phyloP scores from a whole-genome alignment of 2,113 vertebrate genomes.

The Jacana jacana region DNA sequence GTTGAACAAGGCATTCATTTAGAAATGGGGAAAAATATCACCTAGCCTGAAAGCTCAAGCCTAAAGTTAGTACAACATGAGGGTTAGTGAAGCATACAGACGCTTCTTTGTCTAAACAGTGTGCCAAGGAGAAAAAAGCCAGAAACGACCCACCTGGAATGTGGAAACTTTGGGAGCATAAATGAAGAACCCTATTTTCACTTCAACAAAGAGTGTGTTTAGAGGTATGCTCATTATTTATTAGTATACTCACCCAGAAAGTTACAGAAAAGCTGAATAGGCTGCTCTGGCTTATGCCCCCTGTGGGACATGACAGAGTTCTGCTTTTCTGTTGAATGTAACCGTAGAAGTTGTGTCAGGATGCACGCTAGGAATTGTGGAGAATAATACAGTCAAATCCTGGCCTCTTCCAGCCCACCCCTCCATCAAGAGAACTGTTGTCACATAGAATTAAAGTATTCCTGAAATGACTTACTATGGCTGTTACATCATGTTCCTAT shows the following conservation, averaged over 20 bases:
- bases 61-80: neutral
- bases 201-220: neutral
- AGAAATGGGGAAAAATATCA: conserved; percentile 27
- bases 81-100: conserved; percentile 44
- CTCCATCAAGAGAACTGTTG: neutral
- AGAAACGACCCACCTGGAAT: conserved; percentile 28
- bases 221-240: neutral
- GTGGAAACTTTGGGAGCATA: neutral
- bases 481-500: neutral
- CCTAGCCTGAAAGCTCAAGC: conserved; percentile 36
- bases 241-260: neutral
- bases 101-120: conserved; percentile 62
- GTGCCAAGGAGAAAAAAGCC: conserved; percentile 54
- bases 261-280: neutral
- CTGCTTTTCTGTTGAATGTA: neutral
- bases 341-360: neutral
- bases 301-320: neutral
- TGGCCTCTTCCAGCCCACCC: neutral
- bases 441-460: neutral
- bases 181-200: conserved; percentile 8
- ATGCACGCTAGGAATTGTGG: neutral
- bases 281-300: neutral
- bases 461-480: neutral
- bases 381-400: neutral
- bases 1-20: conserved; percentile 59